These are phyloP conservation scores for Lithophane semibrunnea DNA, from an alignment of 2,888 invertebrate genomes.

Conservation along the genomic window DNA sequence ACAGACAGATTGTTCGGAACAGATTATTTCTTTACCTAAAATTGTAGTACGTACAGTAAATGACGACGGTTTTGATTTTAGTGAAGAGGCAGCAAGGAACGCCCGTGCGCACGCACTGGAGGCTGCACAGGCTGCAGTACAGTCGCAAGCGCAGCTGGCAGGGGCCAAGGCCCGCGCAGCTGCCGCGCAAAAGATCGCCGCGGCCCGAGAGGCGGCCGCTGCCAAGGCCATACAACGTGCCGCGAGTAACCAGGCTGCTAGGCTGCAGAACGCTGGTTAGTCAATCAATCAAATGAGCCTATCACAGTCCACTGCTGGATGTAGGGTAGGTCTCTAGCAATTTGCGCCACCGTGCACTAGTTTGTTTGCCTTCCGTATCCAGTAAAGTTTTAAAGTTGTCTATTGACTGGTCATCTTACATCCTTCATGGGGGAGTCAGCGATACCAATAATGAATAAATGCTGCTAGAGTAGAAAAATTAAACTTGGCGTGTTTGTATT, in stretches of 20 bases:
- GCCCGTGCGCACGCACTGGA: constrained; percentile 92
- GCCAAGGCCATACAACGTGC: constrained; percentile 93
- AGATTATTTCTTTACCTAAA: neutral
- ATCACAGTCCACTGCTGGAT: neutral
- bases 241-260: constrained; percentile 93
- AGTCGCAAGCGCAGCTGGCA: constrained; percentile 93
- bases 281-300: neutral
- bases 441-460: neutral
- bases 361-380: neutral
- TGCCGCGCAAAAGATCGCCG: constrained; percentile 93
- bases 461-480: neutral
- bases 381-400: neutral
- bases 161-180: constrained; percentile 93
- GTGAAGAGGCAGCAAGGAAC: constrained; percentile 92
- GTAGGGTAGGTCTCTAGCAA: neutral
- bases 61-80: constrained; percentile 51
- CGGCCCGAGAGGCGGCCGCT: constrained; percentile 93
- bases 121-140: constrained; percentile 92
- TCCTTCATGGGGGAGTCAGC: neutral
- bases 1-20: neutral
- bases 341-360: neutral
- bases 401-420: neutral
- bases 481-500: neutral
- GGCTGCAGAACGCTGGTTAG: constrained; percentile 92
- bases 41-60: neutral